These are phyloP conservation scores for Aporophyla lueneburgensis DNA, from an alignment of 2,888 invertebrate species.

Conservation along the genomic window DNA sequence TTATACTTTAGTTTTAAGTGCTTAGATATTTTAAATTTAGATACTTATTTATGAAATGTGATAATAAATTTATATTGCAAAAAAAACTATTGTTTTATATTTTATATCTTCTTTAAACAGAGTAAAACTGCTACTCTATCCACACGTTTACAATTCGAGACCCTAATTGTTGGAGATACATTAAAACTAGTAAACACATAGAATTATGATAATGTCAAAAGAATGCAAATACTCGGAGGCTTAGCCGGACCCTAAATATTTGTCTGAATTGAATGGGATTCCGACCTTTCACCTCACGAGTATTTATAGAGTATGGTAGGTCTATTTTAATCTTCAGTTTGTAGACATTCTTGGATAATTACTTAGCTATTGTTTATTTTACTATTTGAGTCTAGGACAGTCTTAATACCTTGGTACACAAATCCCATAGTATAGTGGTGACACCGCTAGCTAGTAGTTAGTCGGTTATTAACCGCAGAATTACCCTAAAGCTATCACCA, in stretches of 20 bases:
- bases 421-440: neutral
- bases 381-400: neutral
- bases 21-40: conserved; percentile 83
- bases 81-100: conserved; percentile 5
- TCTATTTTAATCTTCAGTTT: conserved; percentile 2
- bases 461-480: neutral
- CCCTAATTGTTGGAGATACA: conserved; percentile 8
- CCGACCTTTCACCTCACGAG: conserved; percentile 50
- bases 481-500: too few species aligned
- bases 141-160: too few species aligned
- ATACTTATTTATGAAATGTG: conserved; percentile 89
- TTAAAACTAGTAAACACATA: conserved; percentile 24
- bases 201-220: conserved; percentile 41
- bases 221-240: conserved; percentile 54
- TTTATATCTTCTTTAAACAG: neutral
- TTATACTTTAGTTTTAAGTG: conserved; percentile 85
- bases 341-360: conserved; percentile 24
- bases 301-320: conserved; percentile 15
- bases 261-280: conserved; percentile 50
- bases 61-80: conserved; percentile 88
- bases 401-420: neutral
- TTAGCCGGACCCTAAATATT: conserved; percentile 56
- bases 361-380: neutral
- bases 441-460: neutral
- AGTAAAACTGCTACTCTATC: neutral